These are phyloP conservation scores for Heloderma charlesbogerti DNA, from an alignment of 2,113 vertebrate genomes.

Conservation along the genomic window DNA sequence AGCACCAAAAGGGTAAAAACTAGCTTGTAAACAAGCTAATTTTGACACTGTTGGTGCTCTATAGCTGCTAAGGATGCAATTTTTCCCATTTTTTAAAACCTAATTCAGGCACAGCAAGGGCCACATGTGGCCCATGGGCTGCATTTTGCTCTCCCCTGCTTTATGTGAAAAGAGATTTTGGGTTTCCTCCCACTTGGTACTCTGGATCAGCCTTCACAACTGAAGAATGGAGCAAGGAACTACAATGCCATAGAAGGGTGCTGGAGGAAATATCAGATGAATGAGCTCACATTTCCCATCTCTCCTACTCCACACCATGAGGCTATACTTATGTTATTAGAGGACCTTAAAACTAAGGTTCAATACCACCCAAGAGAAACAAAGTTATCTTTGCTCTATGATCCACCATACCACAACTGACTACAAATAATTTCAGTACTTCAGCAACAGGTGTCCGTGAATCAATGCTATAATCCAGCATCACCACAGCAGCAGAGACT, in stretches of 20 bases:
- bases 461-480: not conserved
- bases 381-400: not conserved
- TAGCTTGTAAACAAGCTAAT: no score
- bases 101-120: no score
- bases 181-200: not conserved
- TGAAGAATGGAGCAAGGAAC: not conserved
- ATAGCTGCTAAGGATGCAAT: no score
- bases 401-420: not conserved
- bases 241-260: not conserved
- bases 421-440: not conserved
- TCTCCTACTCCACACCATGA: not conserved
- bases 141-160: not conserved
- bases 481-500: not conserved
- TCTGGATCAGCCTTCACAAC: not conserved
- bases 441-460: not conserved
- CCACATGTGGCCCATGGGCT: no score
- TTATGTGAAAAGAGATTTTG: not conserved
- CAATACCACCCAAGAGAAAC: not conserved
- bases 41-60: no score
- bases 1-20: no score
- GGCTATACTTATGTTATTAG: not conserved
- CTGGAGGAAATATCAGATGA: not conserved
- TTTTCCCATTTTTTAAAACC: no score
- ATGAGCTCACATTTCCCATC: not conserved
- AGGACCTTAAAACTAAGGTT: not conserved